phyloP scores from a whole-genome alignment of 2,113 vertebrate genomes.

The Motacilla alba region DNA sequence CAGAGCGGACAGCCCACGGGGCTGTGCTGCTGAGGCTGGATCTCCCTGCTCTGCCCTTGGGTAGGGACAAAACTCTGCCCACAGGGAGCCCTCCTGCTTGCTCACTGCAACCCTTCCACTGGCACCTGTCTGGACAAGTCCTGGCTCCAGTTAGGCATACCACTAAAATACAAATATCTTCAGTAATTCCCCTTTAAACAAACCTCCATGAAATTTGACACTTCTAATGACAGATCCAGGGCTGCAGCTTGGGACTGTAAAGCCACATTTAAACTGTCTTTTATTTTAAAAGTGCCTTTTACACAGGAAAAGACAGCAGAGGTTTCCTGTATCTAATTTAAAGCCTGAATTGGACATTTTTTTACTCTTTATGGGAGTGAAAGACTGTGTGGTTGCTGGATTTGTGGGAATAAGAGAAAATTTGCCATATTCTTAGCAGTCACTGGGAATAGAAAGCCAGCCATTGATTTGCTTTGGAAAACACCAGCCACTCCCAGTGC shows the following conservation, averaged over 20 bases:
- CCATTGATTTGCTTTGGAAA: background rate
- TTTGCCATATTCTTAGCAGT: conserved; percentile 1
- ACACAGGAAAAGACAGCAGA: background rate
- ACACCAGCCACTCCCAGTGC: background rate
- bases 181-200: background rate
- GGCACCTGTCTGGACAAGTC: background rate
- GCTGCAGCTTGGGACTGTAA: background rate
- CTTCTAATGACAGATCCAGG: background rate
- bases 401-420: background rate
- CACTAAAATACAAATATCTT: background rate
- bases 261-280: background rate
- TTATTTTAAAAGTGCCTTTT: background rate
- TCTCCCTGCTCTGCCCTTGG: background rate
- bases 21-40: background rate
- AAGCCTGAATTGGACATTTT: background rate
- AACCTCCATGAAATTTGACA: background rate
- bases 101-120: background rate
- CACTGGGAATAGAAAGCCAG: conserved; percentile 7
- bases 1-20: fast-evolving
- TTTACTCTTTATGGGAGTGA: background rate
- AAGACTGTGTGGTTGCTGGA: background rate
- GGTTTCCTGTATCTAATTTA: conserved; percentile 4
- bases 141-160: background rate
- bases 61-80: background rate
- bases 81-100: background rate